Conservation (phyloP, 1,140 invertebrate species). For the Portunus trituberculatus region DNA sequence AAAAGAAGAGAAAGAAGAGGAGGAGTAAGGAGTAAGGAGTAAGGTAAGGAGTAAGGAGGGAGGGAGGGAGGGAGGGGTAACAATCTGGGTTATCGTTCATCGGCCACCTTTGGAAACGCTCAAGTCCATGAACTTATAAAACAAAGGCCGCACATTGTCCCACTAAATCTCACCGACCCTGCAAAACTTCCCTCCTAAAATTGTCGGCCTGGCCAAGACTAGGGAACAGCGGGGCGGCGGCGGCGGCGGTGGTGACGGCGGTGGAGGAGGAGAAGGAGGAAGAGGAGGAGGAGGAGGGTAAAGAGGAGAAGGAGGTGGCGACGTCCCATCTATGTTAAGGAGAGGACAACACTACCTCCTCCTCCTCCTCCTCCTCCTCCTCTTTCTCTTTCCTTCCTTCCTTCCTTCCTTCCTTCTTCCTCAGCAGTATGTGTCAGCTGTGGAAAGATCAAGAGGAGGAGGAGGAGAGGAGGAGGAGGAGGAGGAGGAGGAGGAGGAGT, state of each 20-base stretch:
- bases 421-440: neutral
- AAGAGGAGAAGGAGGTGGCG: too few species aligned
- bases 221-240: slow-evolving; percentile 32
- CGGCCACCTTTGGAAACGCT: slow-evolving; percentile 1
- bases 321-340: too few species aligned
- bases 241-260: neutral
- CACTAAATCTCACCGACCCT: slow-evolving; percentile 60
- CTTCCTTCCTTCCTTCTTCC: neutral
- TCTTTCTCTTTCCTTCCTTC: neutral
- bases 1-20: neutral
- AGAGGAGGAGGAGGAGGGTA: too few species aligned
- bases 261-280: too few species aligned
- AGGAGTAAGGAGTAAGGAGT: neutral
- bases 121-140: slow-evolving; percentile 59
- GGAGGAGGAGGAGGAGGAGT: too few species aligned
- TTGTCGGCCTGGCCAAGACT: slow-evolving; percentile 57
- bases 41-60: neutral
- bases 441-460: neutral
- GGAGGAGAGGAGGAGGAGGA: neutral
- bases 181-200: slow-evolving; percentile 64
- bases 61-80: neutral
- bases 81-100: neutral
- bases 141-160: slow-evolving; percentile 70
- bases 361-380: neutral
- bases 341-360: neutral